Percentiles rank a stretch among this genome's conserved stretches.
Evolutionary conservation across 2,888 invertebrate genomes (phyloP).

Genomic region (Sthenelais limicola): DNA sequence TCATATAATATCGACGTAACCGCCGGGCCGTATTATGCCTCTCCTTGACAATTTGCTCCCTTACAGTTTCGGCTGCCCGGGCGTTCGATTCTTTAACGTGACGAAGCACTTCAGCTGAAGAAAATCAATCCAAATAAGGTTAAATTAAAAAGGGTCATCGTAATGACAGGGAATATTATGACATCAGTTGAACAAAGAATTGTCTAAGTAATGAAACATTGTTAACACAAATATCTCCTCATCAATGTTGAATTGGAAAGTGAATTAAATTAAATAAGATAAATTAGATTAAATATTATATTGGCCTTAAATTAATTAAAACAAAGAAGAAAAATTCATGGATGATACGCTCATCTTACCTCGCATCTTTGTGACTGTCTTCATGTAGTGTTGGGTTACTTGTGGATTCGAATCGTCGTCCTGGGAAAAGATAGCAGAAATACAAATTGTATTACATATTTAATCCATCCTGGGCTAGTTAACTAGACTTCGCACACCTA

Average conservation of each 20-base stretch:
- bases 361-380: slow-evolving; percentile 62
- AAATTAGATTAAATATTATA: neutral
- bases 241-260: neutral
- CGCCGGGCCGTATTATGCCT: slow-evolving; percentile 50
- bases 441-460: too few relatives aligned
- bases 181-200: neutral
- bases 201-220: neutral
- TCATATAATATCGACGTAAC: slow-evolving; percentile 52
- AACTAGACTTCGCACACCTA: too few relatives aligned
- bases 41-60: slow-evolving; percentile 58
- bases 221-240: neutral
- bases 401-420: too few relatives aligned
- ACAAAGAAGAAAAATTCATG: neutral
- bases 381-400: slow-evolving; percentile 61
- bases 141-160: neutral
- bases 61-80: slow-evolving; percentile 60
- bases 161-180: neutral
- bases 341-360: slow-evolving; percentile 48
- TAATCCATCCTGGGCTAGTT: too few relatives aligned
- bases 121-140: neutral
- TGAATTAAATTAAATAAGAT: neutral
- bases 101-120: slow-evolving; percentile 56
- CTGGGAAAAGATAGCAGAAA: too few relatives aligned
- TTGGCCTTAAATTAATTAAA: neutral
- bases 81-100: slow-evolving; percentile 64